Evolutionary conservation across 2,888 invertebrate genomes (phyloP).

Genomic region (Yponomeuta cagnagella): DNA sequence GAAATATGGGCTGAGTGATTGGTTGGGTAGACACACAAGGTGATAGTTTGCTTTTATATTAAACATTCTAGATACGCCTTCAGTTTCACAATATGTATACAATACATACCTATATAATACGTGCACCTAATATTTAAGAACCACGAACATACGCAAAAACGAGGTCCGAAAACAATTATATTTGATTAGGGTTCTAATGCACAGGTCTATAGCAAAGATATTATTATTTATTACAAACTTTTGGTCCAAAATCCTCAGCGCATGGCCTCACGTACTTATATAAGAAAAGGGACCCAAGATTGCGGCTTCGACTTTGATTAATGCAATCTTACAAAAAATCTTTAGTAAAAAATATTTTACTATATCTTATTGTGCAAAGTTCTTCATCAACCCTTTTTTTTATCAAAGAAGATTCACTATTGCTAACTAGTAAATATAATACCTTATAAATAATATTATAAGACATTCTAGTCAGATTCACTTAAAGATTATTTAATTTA

Average conservation of each 20-base stretch:
- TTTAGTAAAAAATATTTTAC: constrained; percentile 5
- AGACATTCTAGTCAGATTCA: too few relatives aligned
- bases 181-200: constrained; percentile 9
- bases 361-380: neutral
- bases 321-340: constrained; percentile 9
- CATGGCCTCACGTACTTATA: constrained; percentile 7
- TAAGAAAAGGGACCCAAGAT: constrained; percentile 14
- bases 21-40: too few relatives aligned
- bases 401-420: neutral
- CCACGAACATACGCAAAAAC: neutral
- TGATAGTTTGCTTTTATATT: too few relatives aligned
- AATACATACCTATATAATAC: neutral
- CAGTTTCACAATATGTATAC: neutral
- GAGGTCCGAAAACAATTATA: neutral
- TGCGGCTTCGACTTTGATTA: constrained; percentile 14
- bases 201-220: neutral
- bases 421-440: too few relatives aligned
- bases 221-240: constrained; percentile 4
- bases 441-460: too few relatives aligned
- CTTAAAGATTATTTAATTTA: neutral
- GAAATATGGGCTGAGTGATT: too few relatives aligned
- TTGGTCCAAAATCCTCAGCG: neutral
- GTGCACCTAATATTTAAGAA: neutral
- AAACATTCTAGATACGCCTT: neutral
- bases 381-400: neutral